Conservation (phyloP, 1,140 invertebrate genomes). For the Drosophila athabasca region DNA sequence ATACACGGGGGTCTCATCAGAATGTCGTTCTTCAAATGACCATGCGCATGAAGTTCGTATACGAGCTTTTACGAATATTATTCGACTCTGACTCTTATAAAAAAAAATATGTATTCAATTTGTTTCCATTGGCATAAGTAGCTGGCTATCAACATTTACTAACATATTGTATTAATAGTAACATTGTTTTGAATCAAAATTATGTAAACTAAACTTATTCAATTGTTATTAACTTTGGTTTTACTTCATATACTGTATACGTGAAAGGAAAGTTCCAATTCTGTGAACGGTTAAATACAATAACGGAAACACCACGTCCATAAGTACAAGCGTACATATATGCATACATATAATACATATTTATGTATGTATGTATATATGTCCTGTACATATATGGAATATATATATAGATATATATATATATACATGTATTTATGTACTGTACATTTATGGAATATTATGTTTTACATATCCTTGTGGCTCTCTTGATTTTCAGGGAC, state of each 20-base stretch:
- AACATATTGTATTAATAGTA: constrained; percentile 22
- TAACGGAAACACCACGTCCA: no score
- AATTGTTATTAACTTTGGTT: constrained; percentile 8
- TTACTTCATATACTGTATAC: not conserved
- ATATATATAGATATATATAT: not conserved
- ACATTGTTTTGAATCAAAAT: constrained; percentile 14
- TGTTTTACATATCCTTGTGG: not conserved
- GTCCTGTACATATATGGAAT: no score
- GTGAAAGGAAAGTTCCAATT: not conserved
- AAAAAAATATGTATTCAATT: constrained; percentile 50
- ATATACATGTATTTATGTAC: not conserved
- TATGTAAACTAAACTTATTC: constrained; percentile 7
- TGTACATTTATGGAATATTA: no score
- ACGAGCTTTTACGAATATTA: constrained; percentile 42
- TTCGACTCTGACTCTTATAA: constrained; percentile 36
- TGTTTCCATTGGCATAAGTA: constrained; percentile 47
- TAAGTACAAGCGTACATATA: no score
- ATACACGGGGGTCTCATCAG: no score
- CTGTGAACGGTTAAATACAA: no score
- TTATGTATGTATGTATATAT: not conserved
- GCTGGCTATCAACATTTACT: constrained; percentile 34
- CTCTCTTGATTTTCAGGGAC: constrained; percentile 7
- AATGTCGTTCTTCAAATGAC: no score
- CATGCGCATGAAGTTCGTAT: constrained; percentile 40
- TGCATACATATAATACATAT: no score